phyloP scores from a whole-genome alignment of 2,113 vertebrate species.

The Tragelaphus scriptus region DNA sequence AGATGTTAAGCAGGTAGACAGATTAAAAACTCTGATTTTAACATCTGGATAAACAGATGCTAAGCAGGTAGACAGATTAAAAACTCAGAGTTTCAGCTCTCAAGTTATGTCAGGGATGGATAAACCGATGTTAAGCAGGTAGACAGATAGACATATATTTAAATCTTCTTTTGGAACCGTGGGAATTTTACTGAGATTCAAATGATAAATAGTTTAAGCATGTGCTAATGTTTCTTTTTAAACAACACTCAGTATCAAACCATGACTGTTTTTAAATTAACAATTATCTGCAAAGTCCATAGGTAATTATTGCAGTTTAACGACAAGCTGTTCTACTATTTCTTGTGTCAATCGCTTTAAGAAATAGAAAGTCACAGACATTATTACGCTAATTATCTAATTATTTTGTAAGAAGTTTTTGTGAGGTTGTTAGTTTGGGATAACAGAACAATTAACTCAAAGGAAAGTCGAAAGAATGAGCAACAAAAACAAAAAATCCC shows the following conservation, averaged over 20 bases:
- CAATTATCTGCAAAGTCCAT: conserved; percentile 13
- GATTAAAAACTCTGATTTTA: neutral
- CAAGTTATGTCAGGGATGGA: neutral
- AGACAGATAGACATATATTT: neutral
- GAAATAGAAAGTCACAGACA: neutral
- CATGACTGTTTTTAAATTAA: conserved; percentile 22
- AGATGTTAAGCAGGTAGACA: neutral
- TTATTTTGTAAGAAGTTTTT: neutral
- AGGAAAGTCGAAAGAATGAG: conserved; percentile 28
- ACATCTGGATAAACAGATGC: neutral
- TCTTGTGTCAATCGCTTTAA: conserved; percentile 41
- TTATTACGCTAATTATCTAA: conserved; percentile 40
- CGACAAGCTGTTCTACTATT: neutral
- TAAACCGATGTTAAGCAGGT: neutral
- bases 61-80: neutral
- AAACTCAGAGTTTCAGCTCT: neutral
- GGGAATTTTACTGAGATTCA: neutral
- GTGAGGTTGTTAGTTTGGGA: neutral
- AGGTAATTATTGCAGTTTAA: conserved; percentile 37
- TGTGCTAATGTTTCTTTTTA: neutral
- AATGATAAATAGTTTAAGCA: neutral
- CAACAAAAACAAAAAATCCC: neutral
- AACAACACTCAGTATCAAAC: neutral
- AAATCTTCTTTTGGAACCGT: neutral
- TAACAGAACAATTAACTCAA: neutral